phyloP scores from a whole-genome alignment of 2,113 vertebrate species.

The Melanotaenia duboulayi region DNA sequence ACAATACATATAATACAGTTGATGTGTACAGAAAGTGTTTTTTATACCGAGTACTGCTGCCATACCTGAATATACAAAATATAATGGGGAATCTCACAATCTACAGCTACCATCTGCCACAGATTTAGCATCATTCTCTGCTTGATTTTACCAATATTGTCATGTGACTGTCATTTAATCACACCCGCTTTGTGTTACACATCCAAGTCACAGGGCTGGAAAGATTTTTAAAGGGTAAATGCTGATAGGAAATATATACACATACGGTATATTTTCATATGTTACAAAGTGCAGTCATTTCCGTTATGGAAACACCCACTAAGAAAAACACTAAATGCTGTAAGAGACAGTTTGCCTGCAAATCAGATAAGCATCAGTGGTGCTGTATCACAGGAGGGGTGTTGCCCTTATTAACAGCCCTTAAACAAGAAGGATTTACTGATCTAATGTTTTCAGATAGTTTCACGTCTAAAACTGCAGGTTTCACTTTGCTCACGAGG shows the following conservation, averaged over 20 bases:
- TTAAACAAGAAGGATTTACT: not conserved
- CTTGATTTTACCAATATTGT: not conserved
- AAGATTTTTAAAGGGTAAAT: too few species aligned
- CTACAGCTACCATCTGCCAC: not conserved
- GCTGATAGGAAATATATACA: too few species aligned
- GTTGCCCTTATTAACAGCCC: not conserved
- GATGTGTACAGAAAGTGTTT: constrained; percentile 1
- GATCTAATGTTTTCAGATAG: not conserved
- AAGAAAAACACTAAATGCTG: too few species aligned
- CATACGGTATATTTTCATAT: too few species aligned
- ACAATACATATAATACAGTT: constrained; percentile 10
- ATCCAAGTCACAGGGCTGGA: too few species aligned
- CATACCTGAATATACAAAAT: not conserved
- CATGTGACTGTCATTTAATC: too few species aligned
- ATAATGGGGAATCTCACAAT: not conserved
- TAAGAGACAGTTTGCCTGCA: not conserved
- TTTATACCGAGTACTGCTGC: constrained; percentile 2
- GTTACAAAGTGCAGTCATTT: too few species aligned
- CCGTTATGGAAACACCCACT: too few species aligned
- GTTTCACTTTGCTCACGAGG: not conserved
- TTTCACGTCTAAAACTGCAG: not conserved
- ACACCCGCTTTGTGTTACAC: too few species aligned
- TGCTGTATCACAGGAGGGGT: not conserved
- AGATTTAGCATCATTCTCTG: not conserved
- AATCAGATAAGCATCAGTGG: not conserved